Conservation (phyloP, 2,888 invertebrate genomes). For the Serripes groenlandicus region DNA sequence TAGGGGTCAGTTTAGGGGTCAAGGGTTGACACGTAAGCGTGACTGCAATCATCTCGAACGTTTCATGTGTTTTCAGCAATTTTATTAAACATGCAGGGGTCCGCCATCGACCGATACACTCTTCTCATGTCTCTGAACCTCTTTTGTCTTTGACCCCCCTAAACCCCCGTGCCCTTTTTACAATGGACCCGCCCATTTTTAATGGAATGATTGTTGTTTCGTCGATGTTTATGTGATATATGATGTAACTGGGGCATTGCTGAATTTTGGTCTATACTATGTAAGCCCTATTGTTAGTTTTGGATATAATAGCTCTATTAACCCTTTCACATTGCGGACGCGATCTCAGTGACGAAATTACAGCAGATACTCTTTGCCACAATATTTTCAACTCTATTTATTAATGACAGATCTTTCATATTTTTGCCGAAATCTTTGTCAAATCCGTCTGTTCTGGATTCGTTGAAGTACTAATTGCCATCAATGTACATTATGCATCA, state of each 20-base stretch:
- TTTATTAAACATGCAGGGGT: slow-evolving; percentile 22
- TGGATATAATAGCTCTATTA: too few relatives aligned
- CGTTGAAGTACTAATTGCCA: too few relatives aligned
- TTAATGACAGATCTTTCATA: too few relatives aligned
- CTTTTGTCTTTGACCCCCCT: slow-evolving; percentile 6
- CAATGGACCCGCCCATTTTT: not conserved
- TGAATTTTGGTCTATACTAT: too few relatives aligned
- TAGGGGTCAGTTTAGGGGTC: slow-evolving; percentile 62
- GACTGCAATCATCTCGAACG: slow-evolving; percentile 48
- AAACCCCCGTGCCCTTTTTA: not conserved
- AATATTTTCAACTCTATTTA: too few relatives aligned
- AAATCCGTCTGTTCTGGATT: too few relatives aligned
- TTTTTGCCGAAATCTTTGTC: too few relatives aligned
- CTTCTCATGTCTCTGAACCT: not conserved
- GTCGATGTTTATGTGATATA: not conserved
- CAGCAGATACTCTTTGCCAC: too few relatives aligned
- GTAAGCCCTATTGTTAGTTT: too few relatives aligned
- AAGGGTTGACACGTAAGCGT: slow-evolving; percentile 67
- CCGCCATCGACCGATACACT: not conserved
- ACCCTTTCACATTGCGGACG: too few relatives aligned
- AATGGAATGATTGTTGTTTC: not conserved
- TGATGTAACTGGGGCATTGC: not conserved
- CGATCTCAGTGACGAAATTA: too few relatives aligned
- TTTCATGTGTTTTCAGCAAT: slow-evolving; percentile 23
- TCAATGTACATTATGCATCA: too few relatives aligned